Conservation (phyloP, 1,140 invertebrate species). For the Carcinoscorpius rotundicauda region DNA sequence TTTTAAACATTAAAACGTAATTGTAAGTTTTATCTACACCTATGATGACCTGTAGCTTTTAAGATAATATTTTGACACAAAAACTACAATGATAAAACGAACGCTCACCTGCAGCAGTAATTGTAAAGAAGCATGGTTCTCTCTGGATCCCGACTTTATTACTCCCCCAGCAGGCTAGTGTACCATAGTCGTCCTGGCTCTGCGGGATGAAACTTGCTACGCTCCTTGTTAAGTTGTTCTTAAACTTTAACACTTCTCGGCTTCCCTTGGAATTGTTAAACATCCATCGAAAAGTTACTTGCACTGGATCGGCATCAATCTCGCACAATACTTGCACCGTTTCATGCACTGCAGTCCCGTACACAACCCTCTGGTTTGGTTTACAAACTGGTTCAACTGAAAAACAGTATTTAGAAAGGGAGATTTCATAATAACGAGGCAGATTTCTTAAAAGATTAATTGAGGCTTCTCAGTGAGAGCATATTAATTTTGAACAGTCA, state of each 20-base stretch:
- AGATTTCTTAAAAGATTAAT: no score
- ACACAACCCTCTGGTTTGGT: slow-evolving; percentile 8
- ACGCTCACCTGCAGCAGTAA: slow-evolving; percentile 27
- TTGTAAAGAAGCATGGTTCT: slow-evolving; percentile 27
- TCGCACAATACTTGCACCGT: slow-evolving; percentile 66
- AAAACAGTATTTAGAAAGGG: neutral
- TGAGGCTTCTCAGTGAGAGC: no score
- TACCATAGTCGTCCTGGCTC: slow-evolving; percentile 24
- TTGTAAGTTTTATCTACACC: no score
- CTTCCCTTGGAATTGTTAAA: slow-evolving; percentile 78
- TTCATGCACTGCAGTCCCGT: slow-evolving; percentile 13
- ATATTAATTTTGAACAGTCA: no score
- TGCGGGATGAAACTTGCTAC: slow-evolving; percentile 24
- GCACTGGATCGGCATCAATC: slow-evolving; percentile 72
- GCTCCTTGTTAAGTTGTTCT: neutral
- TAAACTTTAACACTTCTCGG: no score
- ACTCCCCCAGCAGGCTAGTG: slow-evolving; percentile 26
- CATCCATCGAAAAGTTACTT: slow-evolving; percentile 70
- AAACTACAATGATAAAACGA: no score
- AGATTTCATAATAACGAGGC: no score
- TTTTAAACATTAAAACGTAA: no score
- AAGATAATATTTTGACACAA: no score
- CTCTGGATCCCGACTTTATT: slow-evolving; percentile 26
- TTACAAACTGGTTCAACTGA: slow-evolving; percentile 16
- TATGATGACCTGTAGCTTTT: no score